Base-by-base conservation (phyloP, 2,797 vertebrate genomes). In the Naso thynnoides region DNA sequence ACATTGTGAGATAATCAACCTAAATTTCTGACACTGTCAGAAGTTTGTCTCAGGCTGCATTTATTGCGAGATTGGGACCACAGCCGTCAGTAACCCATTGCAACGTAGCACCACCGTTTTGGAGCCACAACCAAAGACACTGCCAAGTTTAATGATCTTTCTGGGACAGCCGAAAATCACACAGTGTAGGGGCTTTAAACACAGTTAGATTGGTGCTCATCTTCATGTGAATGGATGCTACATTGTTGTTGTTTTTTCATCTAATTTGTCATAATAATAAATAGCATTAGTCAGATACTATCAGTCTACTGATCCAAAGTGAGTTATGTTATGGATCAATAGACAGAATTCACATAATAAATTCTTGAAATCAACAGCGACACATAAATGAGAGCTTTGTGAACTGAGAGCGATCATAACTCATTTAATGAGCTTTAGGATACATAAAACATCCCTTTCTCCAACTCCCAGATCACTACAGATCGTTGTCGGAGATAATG, bases 401-500 rank as follows among this genome's bases (percentile, higher is more conserved):
- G 82, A 76, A 69, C 59, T 56, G 59, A n/a, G 53, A 62, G 26
- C 59, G 68, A 67, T 73, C 65, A 55, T 83, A 78, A 88, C 73
- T 90, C 70, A 72, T 78, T 79, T 85, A 86, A 87, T 84, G 86
- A 86, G 81, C 76, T 75, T 58, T 81, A 53, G 45, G 66, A 72
- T 72, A 59, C 72, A 84, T 87, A 82, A 90, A 91, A 66, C 77
- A 78, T 62, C 36, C 33, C 65, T 70, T 69, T 73, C 66, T 76
- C 47, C 54, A 57, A 72, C 78, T 79, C 81, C 74, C 63, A 33
- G 29, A 82, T 83, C 70, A 57, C 78, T 73, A 61, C 70, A 78
- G 33, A 81, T 80, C 75, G 78, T 61, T 82, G 68, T 70, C 53
- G 1, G 33, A 53, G 65, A 88, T 81, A 89, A 88, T 78, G 76